Evolutionary conservation across 2,888 invertebrate genomes (phyloP), one percentile per base, ranked within the genome.

Genomic region (Drosophila greeni): DNA sequence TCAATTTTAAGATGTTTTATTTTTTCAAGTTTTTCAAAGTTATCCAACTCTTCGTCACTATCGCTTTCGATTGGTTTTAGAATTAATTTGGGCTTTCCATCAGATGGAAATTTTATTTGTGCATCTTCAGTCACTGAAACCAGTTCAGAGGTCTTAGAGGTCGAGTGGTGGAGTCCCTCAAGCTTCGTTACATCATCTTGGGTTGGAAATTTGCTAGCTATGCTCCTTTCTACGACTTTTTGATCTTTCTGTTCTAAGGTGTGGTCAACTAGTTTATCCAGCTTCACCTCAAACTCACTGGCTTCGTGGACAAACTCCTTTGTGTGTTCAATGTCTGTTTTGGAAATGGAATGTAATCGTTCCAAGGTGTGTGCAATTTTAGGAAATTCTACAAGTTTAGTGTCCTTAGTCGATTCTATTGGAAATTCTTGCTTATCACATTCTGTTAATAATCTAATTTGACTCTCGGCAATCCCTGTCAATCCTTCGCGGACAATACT

Each of bases 371-470:
- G 71, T 26, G 67, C 40, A 34, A 69, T 53, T 49, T 67, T 59
- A 18, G 85, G 85, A 49, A 86, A 85, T 20, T 43, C 52, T 47
- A 65, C 56, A 8, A 61, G 55, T 11, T 34, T 53, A 23, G 36
- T 53, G 12, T 59, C 51, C 23, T 29, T 56, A 43, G 29, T 61
- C 53, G 59, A 51, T 48, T 72, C 72, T 53, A 66, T 52, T 53
- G 86, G 85, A 75, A 85, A 80, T 67, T 76, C 76, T 33, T 67
- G 51, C 48, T 57, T 82, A 82, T 80, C 80, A 76, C 70, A 78
- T 56, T 68, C 70, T 66, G 48, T 64, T 43, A 64, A 51, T 56
- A 60, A 58, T 37, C 48, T 64, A 52, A 43, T 58, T 57, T 69
- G 57, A 51, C 59, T 69, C 16, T 68, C 39, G 33, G 24, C 39